Base-by-base conservation (phyloP, 1,140 invertebrate species). In the Drosophila melanica region DNA sequence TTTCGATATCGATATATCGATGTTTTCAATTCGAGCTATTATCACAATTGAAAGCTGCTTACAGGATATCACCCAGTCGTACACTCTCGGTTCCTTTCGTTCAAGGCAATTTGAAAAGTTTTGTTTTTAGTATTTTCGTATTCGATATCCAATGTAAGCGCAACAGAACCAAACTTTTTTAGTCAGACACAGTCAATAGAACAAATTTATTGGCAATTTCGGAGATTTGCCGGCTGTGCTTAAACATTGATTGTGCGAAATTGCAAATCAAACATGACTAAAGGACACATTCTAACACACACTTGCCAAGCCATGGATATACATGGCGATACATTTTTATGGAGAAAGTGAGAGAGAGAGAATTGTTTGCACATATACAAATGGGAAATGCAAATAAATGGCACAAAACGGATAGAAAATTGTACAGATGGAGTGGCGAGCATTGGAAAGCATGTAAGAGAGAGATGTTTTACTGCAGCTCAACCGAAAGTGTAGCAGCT, bases 241-340 rank as follows among this genome's bases (percentile, higher is more conserved):
- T 72, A 54, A 66, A 23, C 62, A 72, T 81, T 81, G 79, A 84
- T 86, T 86, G 78, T 87, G 79, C 75, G 54, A 87, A 86, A 86
- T 86, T 87, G 81, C 81, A 86, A 86, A 86, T 86, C 81, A 86
- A 86, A 86, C 81, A 86, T 87, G 81, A 86, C 81, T 87, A 73
- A 79, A 57, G 75, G 62, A 82, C 66, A 79, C 62, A 47, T 58
- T 71, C 66, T 39, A 47, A 65, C 30, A 54, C 44, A 41, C 62
- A 62, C 44, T 27, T 18, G 41, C 37, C 33, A 35, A 53, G 37
- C 1, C 10, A 57, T n/a, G n/a, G 27, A 30, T 4, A 66, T 14
- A 35, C n/a, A 48, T 14, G 3, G 23, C 51, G 3, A 45, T 5
- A 11, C 20, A 30, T 18, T 42, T 11, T 18, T 39, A 10, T 33